Percentiles rank a stretch among this genome's conserved stretches.
Evolutionary conservation across 2,797 vertebrate species (phyloP).

Genomic region (Gephyroberyx darwinii): DNA sequence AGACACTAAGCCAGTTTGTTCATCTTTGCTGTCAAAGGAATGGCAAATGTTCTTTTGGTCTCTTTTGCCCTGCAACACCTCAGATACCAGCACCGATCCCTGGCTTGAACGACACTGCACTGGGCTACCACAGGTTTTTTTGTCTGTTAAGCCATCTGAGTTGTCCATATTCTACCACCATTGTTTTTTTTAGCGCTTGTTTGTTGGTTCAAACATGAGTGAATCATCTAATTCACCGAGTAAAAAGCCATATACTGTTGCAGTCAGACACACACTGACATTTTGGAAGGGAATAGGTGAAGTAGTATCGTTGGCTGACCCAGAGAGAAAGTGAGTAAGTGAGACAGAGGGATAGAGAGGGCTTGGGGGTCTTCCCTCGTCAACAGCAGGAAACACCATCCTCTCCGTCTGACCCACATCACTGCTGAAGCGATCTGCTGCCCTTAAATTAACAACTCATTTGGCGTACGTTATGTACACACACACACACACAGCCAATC

Average conservation of each 20-base stretch:
- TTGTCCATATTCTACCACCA: not conserved
- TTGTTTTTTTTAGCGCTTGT: not conserved
- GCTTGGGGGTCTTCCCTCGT: slow-evolving; percentile 20
- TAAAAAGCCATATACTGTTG: slow-evolving; percentile 6
- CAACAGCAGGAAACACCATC: slow-evolving; percentile 34
- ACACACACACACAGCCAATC: not conserved
- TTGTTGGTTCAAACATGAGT: not conserved
- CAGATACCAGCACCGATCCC: not conserved
- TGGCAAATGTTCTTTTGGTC: slow-evolving; percentile 41
- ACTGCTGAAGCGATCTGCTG: slow-evolving; percentile 3
- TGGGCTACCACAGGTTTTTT: slow-evolving; percentile 4
- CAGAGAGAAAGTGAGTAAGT: slow-evolving; percentile 41
- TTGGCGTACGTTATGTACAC: not conserved
- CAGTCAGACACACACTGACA: slow-evolving; percentile 18
- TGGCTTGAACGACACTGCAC: not conserved
- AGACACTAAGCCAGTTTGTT: slow-evolving; percentile 55
- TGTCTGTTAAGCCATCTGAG: not conserved
- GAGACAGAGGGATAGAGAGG: slow-evolving; percentile 16
- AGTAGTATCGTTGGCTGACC: slow-evolving; percentile 40
- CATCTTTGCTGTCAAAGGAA: slow-evolving; percentile 56
- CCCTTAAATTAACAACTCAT: not conserved
- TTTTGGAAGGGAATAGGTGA: slow-evolving; percentile 44
- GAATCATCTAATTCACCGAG: slow-evolving; percentile 9
- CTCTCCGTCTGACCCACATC: slow-evolving; percentile 20
- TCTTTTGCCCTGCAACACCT: slow-evolving; percentile 28